phyloP scores from a whole-genome alignment of 2,797 vertebrate genomes.

The Hapalemur alaotrensis region DNA sequence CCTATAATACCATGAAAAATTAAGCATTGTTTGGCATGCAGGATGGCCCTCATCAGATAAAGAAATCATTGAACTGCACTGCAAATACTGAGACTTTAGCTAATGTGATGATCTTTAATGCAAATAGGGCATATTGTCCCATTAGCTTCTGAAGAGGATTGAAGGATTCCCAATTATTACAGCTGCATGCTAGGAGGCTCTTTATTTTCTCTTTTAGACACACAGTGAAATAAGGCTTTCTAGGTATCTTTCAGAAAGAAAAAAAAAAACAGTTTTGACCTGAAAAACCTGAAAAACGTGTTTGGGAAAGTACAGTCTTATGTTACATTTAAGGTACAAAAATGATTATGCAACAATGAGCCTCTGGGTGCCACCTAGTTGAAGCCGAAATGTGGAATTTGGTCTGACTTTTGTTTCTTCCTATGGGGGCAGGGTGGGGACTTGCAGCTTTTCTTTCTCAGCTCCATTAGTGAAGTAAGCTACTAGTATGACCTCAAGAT shows the following conservation, averaged over 20 bases:
- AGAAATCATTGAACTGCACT: slow-evolving; percentile 6
- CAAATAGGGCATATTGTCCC: neutral
- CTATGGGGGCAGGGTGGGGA: neutral
- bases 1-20: neutral
- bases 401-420: slow-evolving; percentile 12
- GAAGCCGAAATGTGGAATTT: slow-evolving; percentile 39
- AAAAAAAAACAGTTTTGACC: neutral
- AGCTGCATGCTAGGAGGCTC: neutral
- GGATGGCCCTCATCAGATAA: neutral
- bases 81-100: slow-evolving; percentile 26
- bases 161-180: slow-evolving; percentile 1
- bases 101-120: slow-evolving; percentile 41
- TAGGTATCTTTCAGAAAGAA: neutral
- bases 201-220: slow-evolving; percentile 10
- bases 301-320: neutral
- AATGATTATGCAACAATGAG: neutral
- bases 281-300: neutral
- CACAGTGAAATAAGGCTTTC: neutral
- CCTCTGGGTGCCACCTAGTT: neutral
- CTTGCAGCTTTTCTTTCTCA: neutral
- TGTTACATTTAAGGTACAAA: slow-evolving; percentile 2
- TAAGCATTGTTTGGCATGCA: neutral
- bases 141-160: neutral
- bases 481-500: neutral
- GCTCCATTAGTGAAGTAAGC: neutral